Evolutionary conservation across 2,888 invertebrate genomes (phyloP).

Genomic region (Dorcus parallelipipedus): DNA sequence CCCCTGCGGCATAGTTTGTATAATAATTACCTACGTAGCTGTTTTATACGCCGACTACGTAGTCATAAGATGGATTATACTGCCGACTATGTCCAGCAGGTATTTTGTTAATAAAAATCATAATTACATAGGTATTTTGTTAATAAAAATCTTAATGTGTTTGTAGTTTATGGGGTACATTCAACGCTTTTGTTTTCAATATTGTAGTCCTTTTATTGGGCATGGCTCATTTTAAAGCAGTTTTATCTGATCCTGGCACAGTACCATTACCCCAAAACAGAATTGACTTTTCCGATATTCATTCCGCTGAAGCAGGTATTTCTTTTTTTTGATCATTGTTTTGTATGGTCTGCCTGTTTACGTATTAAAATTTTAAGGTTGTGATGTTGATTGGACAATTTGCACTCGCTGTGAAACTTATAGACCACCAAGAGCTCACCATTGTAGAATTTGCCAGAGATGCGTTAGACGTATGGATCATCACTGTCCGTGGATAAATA

Average conservation of each 20-base stretch:
- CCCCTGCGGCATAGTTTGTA: slow-evolving; percentile 81
- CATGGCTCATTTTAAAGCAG: slow-evolving; percentile 78
- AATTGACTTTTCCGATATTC: slow-evolving; percentile 78
- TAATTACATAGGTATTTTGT: slow-evolving; percentile 51
- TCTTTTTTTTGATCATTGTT: background rate
- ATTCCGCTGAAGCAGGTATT: slow-evolving; percentile 56
- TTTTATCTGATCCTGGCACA: slow-evolving; percentile 85
- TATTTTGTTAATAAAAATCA: slow-evolving; percentile 40
- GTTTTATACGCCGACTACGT: slow-evolving; percentile 87
- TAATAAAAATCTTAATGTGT: background rate
- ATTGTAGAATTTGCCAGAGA: slow-evolving; percentile 82
- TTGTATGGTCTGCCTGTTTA: background rate
- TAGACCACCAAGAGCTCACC: slow-evolving; percentile 80
- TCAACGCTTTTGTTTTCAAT: slow-evolving; percentile 78
- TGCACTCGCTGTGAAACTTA: slow-evolving; percentile 78
- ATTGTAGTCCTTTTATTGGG: slow-evolving; percentile 69
- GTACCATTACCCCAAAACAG: slow-evolving; percentile 72
- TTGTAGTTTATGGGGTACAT: slow-evolving; percentile 76
- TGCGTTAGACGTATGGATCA: slow-evolving; percentile 82
- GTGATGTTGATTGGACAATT: slow-evolving; percentile 72
- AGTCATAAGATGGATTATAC: slow-evolving; percentile 76
- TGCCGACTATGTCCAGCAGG: slow-evolving; percentile 79
- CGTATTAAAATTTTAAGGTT: slow-evolving; percentile 34
- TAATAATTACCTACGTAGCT: slow-evolving; percentile 74
- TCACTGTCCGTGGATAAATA: slow-evolving; percentile 90